Evolutionary conservation across 2,888 invertebrate genomes (phyloP).

Genomic region (Cataglyphis altisquamis): DNA sequence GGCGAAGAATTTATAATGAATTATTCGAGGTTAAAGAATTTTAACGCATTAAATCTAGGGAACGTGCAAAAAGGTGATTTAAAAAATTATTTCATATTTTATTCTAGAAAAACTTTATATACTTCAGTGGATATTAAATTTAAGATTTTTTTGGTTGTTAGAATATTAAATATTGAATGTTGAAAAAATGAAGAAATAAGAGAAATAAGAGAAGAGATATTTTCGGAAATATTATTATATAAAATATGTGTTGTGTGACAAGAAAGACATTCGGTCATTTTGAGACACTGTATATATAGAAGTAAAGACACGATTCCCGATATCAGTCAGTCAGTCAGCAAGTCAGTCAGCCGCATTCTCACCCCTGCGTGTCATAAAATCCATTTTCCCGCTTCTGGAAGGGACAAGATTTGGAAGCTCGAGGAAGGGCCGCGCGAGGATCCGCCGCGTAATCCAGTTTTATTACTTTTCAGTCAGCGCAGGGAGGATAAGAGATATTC

Average conservation of each 20-base stretch:
- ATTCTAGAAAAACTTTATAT: background rate
- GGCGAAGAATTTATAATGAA: background rate
- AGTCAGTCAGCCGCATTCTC: conserved; percentile 70
- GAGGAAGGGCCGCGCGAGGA: conserved; percentile 60
- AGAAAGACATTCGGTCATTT: background rate
- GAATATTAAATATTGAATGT: background rate
- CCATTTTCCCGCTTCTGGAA: conserved; percentile 71
- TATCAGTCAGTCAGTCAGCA: conserved; percentile 76
- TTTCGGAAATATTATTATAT: background rate
- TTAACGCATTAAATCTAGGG: background rate
- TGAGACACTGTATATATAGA: conserved; percentile 20
- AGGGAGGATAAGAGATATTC: conserved; percentile 66
- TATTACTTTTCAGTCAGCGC: conserved; percentile 76
- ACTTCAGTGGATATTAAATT: background rate
- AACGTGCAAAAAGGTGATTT: background rate
- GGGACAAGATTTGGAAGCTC: conserved; percentile 67
- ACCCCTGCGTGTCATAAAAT: conserved; percentile 69
- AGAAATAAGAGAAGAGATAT: background rate
- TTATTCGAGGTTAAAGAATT: conserved; percentile 4
- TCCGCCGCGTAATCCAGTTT: conserved; percentile 74
- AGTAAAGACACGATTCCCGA: conserved; percentile 63
- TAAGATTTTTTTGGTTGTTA: background rate
- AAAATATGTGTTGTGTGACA: too few relatives aligned
- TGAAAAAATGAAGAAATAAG: background rate
- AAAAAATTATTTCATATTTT: conserved; percentile 6